phyloP scores from a whole-genome alignment of 2,797 vertebrate genomes.

The Diplodus puntazzo region DNA sequence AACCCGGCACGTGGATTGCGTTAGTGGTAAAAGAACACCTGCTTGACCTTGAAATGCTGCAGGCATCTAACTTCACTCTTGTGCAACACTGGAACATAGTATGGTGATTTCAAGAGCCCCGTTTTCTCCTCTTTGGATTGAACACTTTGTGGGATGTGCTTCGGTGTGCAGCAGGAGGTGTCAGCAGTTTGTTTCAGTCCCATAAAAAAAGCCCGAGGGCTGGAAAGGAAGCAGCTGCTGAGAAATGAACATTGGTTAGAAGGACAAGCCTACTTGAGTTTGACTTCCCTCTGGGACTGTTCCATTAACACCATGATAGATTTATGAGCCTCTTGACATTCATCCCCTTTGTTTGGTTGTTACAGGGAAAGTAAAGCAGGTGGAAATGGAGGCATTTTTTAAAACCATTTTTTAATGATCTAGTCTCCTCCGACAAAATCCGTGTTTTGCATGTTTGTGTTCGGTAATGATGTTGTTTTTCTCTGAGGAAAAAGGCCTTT shows the following conservation, averaged over 20 bases:
- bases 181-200: conserved; percentile 68
- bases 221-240: conserved; percentile 76
- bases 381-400: conserved; percentile 36
- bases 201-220: conserved; percentile 70
- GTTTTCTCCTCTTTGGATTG: conserved; percentile 5
- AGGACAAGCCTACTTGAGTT: conserved; percentile 64
- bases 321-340: conserved; percentile 77
- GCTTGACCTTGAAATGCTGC: conserved; percentile 58
- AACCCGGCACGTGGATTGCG: conserved; percentile 56
- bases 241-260: conserved; percentile 64
- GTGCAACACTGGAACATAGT: conserved; percentile 19
- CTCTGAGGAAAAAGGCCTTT: conserved; percentile 30
- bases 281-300: conserved; percentile 73
- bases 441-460: conserved; percentile 55
- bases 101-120: conserved; percentile 9
- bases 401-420: conserved; percentile 44
- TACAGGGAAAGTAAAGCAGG: conserved; percentile 69
- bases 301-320: conserved; percentile 73
- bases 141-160: conserved; percentile 34
- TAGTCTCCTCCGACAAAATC: conserved; percentile 35
- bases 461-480: conserved; percentile 58
- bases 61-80: conserved; percentile 25
- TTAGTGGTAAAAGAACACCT: conserved; percentile 75
- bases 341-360: conserved; percentile 59
- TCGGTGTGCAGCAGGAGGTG: conserved; percentile 52